Conservation (phyloP, 2,888 invertebrate genomes). For the Zaprionus bogoriensis region DNA sequence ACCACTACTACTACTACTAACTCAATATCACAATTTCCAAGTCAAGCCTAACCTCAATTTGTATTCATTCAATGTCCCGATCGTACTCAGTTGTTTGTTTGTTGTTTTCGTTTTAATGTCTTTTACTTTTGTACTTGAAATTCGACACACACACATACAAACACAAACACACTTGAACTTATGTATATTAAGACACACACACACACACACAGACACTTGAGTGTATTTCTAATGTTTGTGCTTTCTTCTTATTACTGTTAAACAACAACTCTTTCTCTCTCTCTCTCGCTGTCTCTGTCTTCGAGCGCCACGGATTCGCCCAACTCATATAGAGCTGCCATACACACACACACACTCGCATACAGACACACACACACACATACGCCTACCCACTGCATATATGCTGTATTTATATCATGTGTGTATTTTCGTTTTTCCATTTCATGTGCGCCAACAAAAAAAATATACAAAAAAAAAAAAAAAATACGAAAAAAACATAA, state of each 20-base stretch:
- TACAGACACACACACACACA: constrained; percentile 11
- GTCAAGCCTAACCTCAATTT: constrained; percentile 15
- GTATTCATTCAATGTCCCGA: constrained; percentile 67
- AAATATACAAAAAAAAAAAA: constrained; percentile 32
- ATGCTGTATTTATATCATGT: constrained; percentile 68
- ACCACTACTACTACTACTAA: too few relatives aligned
- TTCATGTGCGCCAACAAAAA: constrained; percentile 61
- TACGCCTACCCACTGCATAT: constrained; percentile 37
- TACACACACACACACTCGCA: constrained; percentile 2
- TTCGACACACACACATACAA: constrained; percentile 4
- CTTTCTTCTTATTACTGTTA: constrained; percentile 42
- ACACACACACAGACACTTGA: constrained; percentile 25
- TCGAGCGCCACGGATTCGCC: constrained; percentile 35
- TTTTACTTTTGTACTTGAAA: constrained; percentile 39
- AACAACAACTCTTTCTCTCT: constrained; percentile 14
- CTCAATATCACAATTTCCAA: not conserved
- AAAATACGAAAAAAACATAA: constrained; percentile 47
- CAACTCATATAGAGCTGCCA: constrained; percentile 31
- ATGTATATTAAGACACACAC: not conserved
- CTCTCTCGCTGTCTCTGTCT: not conserved
- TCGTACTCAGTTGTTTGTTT: constrained; percentile 64
- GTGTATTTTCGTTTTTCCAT: constrained; percentile 69
- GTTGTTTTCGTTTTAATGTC: constrained; percentile 45
- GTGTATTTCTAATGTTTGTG: constrained; percentile 58
- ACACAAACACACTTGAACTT: constrained; percentile 20